Evolutionary conservation across 1,140 invertebrate genomes (phyloP).

Genomic region (Drosophila setifemur): DNA sequence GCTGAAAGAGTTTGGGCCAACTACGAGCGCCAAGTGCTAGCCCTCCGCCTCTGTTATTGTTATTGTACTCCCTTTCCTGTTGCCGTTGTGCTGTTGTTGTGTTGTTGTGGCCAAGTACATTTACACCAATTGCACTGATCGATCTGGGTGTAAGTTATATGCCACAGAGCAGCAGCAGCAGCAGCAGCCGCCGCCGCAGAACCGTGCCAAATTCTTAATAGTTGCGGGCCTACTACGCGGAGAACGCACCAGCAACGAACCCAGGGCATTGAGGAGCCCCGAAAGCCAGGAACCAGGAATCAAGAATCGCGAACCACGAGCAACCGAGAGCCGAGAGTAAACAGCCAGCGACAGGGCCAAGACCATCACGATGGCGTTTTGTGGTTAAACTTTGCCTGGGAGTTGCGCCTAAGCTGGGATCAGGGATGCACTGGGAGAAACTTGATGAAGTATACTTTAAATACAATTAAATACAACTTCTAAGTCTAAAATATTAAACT

Average conservation of each 20-base stretch:
- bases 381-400: slow-evolving; percentile 52
- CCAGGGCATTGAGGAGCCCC: neutral
- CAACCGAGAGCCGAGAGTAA: slow-evolving; percentile 23
- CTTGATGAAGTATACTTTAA: no score
- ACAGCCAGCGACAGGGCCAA: slow-evolving; percentile 47
- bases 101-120: slow-evolving; percentile 64
- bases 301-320: neutral
- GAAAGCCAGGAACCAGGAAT: slow-evolving; percentile 2
- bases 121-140: slow-evolving; percentile 82
- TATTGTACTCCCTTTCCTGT: neutral
- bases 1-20: slow-evolving; percentile 33
- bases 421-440: neutral
- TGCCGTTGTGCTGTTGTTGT: slow-evolving; percentile 16
- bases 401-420: neutral
- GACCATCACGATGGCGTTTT: slow-evolving; percentile 61
- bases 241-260: slow-evolving; percentile 32
- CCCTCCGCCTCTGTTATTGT: slow-evolving; percentile 20
- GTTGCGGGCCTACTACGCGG: slow-evolving; percentile 63
- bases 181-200: slow-evolving; percentile 35
- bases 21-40: slow-evolving; percentile 66
- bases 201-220: slow-evolving; percentile 82
- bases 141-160: slow-evolving; percentile 80
- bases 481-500: no score
- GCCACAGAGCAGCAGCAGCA: slow-evolving; percentile 52
- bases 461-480: no score